Percentiles rank a stretch among this genome's conserved stretches.
These are phyloP conservation scores for Oostethus manadensis DNA, from an alignment of 2,113 vertebrate species.

Conservation along the genomic window DNA sequence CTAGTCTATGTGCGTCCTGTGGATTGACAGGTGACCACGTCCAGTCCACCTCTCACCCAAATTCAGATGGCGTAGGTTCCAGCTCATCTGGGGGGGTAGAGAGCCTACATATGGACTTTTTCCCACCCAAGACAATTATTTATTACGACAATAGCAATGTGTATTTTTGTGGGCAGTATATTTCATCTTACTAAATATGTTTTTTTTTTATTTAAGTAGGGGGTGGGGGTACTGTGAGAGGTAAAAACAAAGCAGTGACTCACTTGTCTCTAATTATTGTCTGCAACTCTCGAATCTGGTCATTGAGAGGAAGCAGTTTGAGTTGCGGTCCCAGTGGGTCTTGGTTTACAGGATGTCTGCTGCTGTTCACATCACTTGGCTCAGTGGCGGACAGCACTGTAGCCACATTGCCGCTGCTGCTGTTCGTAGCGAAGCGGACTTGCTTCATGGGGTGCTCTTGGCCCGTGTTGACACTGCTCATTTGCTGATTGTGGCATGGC, in stretches of 20 bases:
- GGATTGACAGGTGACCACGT: no score
- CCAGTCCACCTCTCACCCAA: no score
- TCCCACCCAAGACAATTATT: no score
- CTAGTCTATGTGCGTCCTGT: no score
- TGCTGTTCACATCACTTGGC: conserved; percentile 29
- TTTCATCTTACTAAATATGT: neutral
- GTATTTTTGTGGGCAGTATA: neutral
- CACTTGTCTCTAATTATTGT: conserved; percentile 91
- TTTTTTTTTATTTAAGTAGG: neutral
- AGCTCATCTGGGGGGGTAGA: no score
- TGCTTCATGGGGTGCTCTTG: conserved; percentile 69
- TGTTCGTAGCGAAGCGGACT: conserved; percentile 72
- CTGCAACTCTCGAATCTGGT: conserved; percentile 89
- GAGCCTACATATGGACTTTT: no score
- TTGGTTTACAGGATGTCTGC: conserved; percentile 29
- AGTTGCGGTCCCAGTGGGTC: conserved; percentile 73
- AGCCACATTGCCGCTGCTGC: conserved; percentile 29
- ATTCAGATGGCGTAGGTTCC: no score
- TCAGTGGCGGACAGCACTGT: conserved; percentile 40
- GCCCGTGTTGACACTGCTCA: conserved; percentile 62
- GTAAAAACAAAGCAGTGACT: conserved; percentile 41
- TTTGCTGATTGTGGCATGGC: conserved; percentile 78
- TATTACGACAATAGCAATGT: no score
- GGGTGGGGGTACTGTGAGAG: no score
- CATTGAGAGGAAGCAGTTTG: conserved; percentile 87